Conservation (phyloP, 2,113 vertebrate species). For the Egretta garzetta region DNA sequence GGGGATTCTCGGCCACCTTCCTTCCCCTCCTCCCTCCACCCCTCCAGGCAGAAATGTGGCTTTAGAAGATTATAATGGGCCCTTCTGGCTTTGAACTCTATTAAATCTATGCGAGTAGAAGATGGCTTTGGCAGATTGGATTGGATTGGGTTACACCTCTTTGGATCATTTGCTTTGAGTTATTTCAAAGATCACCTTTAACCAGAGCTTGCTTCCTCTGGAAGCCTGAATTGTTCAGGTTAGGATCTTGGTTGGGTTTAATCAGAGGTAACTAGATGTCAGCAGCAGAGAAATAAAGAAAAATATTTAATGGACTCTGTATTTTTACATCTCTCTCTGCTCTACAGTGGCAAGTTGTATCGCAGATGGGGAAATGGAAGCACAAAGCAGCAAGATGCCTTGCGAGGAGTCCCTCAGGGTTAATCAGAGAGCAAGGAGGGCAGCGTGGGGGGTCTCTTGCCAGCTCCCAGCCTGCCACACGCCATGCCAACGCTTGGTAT, state of each 20-base stretch:
- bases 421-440: neutral
- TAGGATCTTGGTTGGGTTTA: neutral
- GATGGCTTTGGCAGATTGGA: neutral
- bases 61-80: neutral
- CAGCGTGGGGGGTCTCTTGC: neutral
- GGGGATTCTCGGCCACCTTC: neutral
- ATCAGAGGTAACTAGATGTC: neutral
- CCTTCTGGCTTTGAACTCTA: neutral
- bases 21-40: neutral
- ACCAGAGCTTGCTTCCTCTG: neutral
- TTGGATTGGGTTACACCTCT: neutral
- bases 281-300: neutral
- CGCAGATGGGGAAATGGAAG: neutral
- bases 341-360: neutral
- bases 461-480: neutral
- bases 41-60: neutral
- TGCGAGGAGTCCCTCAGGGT: neutral
- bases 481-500: fast-evolving
- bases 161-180: neutral
- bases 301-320: fast-evolving
- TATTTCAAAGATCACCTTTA: neutral
- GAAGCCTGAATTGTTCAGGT: neutral
- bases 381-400: neutral
- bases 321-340: neutral
- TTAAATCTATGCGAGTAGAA: neutral